Evolutionary conservation across 2,888 invertebrate genomes (phyloP).

Genomic region (Megalurothrips usitatus): DNA sequence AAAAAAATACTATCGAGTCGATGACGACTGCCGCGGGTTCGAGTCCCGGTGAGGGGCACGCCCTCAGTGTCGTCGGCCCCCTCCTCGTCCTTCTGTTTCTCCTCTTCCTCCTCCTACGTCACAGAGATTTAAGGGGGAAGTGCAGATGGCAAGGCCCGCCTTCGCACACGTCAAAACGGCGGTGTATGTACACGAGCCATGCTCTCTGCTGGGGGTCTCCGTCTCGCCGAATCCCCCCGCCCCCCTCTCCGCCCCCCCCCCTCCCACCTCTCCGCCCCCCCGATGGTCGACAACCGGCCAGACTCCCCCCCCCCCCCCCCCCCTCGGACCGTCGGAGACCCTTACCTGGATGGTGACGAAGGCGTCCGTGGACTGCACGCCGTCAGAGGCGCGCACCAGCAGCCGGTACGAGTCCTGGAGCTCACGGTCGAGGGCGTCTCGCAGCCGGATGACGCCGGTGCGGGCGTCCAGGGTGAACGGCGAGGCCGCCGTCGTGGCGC

Average conservation of each 20-base stretch:
- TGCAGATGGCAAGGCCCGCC: too few species aligned
- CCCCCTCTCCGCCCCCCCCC: neutral
- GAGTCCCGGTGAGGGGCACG: neutral
- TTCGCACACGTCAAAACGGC: too few species aligned
- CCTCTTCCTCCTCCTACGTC: too few species aligned
- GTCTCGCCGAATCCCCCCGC: neutral
- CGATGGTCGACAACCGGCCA: neutral
- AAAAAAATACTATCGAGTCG: too few species aligned
- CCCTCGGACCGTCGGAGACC: too few species aligned
- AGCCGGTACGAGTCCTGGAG: constrained; percentile 72
- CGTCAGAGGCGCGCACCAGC: constrained; percentile 80
- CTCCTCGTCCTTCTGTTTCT: neutral
- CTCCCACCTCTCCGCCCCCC: neutral
- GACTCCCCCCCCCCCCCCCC: neutral
- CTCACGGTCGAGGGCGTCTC: constrained; percentile 80
- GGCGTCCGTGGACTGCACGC: constrained; percentile 77
- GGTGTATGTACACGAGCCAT: neutral
- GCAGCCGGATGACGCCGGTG: constrained; percentile 67
- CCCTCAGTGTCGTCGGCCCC: neutral
- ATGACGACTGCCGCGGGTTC: too few species aligned
- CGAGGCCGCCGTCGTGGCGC: constrained; percentile 63
- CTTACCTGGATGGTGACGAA: constrained; percentile 73
- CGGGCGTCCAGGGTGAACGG: constrained; percentile 65
- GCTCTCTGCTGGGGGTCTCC: neutral
- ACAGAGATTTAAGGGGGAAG: too few species aligned